Conservation (phyloP, 37 sponge, comb jelly and placozoan species). For the Beroe ovata region DNA sequence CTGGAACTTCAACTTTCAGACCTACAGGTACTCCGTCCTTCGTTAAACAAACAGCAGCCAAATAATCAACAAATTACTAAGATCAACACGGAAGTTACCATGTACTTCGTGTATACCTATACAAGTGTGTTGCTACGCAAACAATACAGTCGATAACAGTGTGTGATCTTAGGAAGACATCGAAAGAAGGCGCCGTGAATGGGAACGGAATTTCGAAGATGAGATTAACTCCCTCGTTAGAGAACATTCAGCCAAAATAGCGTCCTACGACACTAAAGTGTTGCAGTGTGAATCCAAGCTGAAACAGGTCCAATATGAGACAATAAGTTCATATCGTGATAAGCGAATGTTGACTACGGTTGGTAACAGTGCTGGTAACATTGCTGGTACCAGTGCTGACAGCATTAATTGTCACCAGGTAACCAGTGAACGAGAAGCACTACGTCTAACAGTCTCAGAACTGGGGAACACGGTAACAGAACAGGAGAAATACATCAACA, state of each 20-base stretch:
- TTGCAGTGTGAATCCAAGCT: slow-evolving; percentile 24
- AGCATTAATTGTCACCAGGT: slow-evolving; percentile 10
- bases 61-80: too few species aligned
- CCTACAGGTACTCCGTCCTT: slow-evolving; percentile 2
- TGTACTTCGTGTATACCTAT: too few species aligned
- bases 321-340: too few species aligned
- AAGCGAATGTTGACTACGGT: too few species aligned
- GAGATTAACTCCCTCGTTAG: not conserved
- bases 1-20: slow-evolving; percentile 7
- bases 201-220: slow-evolving; percentile 56
- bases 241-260: not conserved
- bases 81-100: too few species aligned
- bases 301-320: too few species aligned
- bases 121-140: too few species aligned
- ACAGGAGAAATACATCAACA: slow-evolving; percentile 39
- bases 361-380: too few species aligned
- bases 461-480: not conserved
- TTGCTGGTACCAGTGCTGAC: too few species aligned
- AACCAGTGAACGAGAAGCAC: slow-evolving; percentile 41
- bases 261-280: not conserved
- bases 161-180: slow-evolving; percentile 21
- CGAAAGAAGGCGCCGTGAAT: slow-evolving; percentile 45
- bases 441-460: slow-evolving; percentile 13
- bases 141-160: too few species aligned
- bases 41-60: too few species aligned